Evolutionary conservation across 2,113 vertebrate genomes (phyloP).

Genomic region (Leiothrix lutea): DNA sequence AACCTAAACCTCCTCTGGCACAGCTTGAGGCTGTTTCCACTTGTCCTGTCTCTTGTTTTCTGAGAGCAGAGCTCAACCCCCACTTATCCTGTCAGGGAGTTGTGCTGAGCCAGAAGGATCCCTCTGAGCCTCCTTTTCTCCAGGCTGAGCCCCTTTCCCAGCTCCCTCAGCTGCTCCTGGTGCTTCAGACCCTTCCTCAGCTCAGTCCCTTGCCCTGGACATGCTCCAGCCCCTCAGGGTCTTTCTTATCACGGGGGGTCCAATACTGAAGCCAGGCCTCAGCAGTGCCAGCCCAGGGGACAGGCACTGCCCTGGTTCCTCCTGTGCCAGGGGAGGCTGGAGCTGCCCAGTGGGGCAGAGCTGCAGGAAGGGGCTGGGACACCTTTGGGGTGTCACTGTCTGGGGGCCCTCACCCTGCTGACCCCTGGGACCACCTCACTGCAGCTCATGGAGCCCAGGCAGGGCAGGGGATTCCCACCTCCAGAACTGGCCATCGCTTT

Average conservation of each 20-base stretch:
- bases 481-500: accelerated
- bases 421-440: not conserved
- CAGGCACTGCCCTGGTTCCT: not conserved
- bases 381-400: accelerated
- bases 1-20: not conserved
- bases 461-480: accelerated
- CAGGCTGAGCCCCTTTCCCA: not conserved
- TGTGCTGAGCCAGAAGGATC: not conserved
- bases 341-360: not conserved
- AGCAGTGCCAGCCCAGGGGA: not conserved
- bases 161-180: not conserved
- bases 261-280: not conserved
- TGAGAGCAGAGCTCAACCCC: not conserved
- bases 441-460: accelerated
- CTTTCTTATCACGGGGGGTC: no score
- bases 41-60: not conserved
- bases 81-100: not conserved
- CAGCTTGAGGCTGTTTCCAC: accelerated
- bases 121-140: not conserved
- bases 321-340: no score
- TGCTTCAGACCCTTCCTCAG: not conserved
- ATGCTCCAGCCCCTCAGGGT: not conserved
- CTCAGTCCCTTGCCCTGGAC: accelerated
- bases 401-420: not conserved
- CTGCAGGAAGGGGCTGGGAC: not conserved